Conservation (phyloP, 2,113 vertebrate species). For the Chamaetylas fuelleborni region DNA sequence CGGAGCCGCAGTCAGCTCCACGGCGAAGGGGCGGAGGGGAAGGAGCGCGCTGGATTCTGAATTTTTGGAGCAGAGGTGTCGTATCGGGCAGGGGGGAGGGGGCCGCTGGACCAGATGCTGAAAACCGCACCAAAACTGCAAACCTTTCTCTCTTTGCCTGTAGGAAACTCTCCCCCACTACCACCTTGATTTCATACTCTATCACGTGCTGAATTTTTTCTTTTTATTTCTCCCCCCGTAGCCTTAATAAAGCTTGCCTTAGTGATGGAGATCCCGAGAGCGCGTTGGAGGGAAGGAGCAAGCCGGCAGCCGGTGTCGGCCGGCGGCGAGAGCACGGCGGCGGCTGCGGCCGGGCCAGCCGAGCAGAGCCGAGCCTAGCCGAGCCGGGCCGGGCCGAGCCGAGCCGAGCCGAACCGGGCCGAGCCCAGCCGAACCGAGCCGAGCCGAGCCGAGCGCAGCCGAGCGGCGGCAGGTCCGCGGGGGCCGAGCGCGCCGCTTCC, state of each 20-base stretch:
- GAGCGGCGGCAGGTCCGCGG: background rate
- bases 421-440: background rate
- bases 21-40: background rate
- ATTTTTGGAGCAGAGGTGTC: slow-evolving; percentile 1
- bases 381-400: background rate
- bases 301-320: background rate
- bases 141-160: background rate
- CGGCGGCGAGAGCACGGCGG: background rate
- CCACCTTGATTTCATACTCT: slow-evolving; percentile 44
- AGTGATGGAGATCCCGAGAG: background rate
- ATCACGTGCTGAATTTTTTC: slow-evolving; percentile 33
- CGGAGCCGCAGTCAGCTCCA: background rate
- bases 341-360: background rate
- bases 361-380: background rate
- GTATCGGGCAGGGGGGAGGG: background rate
- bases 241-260: background rate
- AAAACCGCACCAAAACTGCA: background rate
- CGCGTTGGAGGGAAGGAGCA: background rate
- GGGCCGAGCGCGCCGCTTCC: background rate
- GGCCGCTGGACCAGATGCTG: background rate
- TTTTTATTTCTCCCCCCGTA: background rate
- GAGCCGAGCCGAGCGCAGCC: background rate
- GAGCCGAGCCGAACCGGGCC: background rate
- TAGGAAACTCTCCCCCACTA: background rate
- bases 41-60: background rate